These are phyloP conservation scores for Acleris laterana DNA, from an alignment of 2,888 invertebrate species.

Conservation along the genomic window DNA sequence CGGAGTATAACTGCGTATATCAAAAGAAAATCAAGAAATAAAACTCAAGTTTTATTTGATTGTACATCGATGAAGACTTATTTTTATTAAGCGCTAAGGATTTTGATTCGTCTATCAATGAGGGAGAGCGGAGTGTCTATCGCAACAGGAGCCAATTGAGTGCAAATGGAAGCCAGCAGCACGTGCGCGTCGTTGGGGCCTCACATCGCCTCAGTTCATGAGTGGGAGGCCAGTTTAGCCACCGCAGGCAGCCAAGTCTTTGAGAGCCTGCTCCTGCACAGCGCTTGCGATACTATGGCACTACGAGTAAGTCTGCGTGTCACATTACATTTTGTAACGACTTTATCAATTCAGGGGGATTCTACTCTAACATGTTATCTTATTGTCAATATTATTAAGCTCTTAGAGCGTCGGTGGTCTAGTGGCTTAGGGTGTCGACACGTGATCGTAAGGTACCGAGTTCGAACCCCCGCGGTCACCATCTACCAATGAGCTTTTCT, in stretches of 20 bases:
- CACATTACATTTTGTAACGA: no score
- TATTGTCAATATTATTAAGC: no score
- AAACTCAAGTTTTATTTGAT: conserved; percentile 50
- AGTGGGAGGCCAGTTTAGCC: conserved; percentile 73
- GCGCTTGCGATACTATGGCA: conserved; percentile 17
- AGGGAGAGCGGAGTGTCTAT: conserved; percentile 47
- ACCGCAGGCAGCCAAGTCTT: conserved; percentile 35
- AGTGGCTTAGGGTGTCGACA: no score
- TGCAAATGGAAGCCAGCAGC: conserved; percentile 58
- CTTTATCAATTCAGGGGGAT: no score
- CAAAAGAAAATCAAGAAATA: conserved; percentile 48
- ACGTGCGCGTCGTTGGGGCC: conserved; percentile 71
- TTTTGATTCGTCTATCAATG: conserved; percentile 42
- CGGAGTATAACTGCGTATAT: conserved; percentile 46
- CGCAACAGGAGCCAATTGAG: conserved; percentile 36
- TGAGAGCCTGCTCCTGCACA: conserved; percentile 30
- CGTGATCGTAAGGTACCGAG: no score
- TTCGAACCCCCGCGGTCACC: no score
- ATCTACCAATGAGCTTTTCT: no score
- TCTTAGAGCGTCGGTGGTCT: no score
- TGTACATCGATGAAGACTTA: conserved; percentile 57
- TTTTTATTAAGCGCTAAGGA: conserved; percentile 40
- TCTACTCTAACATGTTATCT: no score
- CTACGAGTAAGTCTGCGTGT: neutral
- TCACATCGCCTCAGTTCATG: conserved; percentile 69